These are phyloP conservation scores for Heliconius cydno DNA, from an alignment of 2,888 invertebrate genomes.

Conservation along the genomic window DNA sequence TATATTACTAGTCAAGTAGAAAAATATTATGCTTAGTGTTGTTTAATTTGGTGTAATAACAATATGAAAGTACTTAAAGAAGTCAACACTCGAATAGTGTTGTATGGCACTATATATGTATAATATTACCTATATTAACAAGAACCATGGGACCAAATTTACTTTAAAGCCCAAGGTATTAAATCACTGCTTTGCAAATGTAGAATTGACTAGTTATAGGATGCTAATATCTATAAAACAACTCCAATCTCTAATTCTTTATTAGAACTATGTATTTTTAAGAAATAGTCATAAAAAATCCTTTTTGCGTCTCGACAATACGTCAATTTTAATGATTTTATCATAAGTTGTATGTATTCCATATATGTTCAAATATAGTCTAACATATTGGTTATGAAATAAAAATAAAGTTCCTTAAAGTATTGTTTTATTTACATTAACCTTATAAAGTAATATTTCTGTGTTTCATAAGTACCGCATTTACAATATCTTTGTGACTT, in stretches of 20 bases:
- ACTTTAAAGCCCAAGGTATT: conserved; percentile 22
- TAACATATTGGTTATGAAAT: conserved; percentile 21
- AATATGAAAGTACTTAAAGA: conserved; percentile 1
- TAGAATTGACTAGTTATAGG: conserved; percentile 11
- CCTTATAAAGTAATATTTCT: conserved; percentile 11
- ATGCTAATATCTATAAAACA: neutral
- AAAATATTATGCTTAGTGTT: conserved; percentile 1
- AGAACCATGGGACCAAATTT: conserved; percentile 39
- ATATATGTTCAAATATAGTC: conserved; percentile 9
- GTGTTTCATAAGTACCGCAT: conserved; percentile 46
- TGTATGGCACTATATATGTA: neutral
- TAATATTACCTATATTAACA: neutral
- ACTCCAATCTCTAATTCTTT: conserved; percentile 5
- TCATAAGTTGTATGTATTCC: neutral
- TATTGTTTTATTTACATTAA: conserved; percentile 21
- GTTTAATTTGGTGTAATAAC: neutral
- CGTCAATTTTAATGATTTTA: neutral
- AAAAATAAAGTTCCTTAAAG: conserved; percentile 27
- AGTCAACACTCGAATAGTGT: neutral
- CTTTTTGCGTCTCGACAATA: neutral
- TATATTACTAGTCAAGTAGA: conserved; percentile 30
- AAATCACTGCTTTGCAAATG: conserved; percentile 24
- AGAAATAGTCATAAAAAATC: neutral
- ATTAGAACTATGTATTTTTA: neutral
- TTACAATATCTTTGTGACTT: conserved; percentile 89